Evolutionary conservation across 2,113 vertebrate species (phyloP), one percentile per base, ranked within the genome.

Genomic region (Stigmatopora argus): DNA sequence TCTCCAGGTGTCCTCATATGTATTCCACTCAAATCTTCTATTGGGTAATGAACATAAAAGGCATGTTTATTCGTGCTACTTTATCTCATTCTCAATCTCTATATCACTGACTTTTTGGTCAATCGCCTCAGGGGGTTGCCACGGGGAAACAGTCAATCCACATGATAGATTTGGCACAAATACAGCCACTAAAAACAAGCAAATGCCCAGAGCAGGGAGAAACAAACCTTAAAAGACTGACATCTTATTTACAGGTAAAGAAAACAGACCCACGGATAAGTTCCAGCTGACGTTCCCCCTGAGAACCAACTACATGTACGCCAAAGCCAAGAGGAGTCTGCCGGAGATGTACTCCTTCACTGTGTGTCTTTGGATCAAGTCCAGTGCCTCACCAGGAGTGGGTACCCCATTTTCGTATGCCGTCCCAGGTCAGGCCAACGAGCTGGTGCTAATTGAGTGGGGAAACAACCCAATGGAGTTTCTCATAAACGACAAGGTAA

Each of bases 231-330:
- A 14, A 7, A 19, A 61, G n/a, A 21, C 18, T 5, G 12, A 51
- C 14, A 63, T 71, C 18, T 66, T 23, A 7, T 46, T 62, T 38
- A 10, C 77, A 89, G 85, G 84, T 55, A 97, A 94, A 83, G 94
- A 96, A 74, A 93, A 73, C 83, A 89, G 94, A 12, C 94, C 95
- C 0, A 81, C 90, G 12, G 95, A 96, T 72, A 92, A 92, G 75
- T 98, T 97, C 83, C 96, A 98, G 90, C 92, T 98, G 78, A 98
- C 94, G 0, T 98, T 99, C 75, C 93, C 94, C 0, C 85, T 98
- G 79, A 90, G 96, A 72, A 99, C 96, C 80, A 98, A 99, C 91
- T 99, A 99, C 90, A 98, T 99, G 95, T 99, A 98, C 2, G 96
- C 94, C 78, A 97, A 97, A 90, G 94, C 95, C 86, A 95, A 94